phyloP scores from a whole-genome alignment of 2,113 vertebrate genomes.

The Corvus moneduloides region DNA sequence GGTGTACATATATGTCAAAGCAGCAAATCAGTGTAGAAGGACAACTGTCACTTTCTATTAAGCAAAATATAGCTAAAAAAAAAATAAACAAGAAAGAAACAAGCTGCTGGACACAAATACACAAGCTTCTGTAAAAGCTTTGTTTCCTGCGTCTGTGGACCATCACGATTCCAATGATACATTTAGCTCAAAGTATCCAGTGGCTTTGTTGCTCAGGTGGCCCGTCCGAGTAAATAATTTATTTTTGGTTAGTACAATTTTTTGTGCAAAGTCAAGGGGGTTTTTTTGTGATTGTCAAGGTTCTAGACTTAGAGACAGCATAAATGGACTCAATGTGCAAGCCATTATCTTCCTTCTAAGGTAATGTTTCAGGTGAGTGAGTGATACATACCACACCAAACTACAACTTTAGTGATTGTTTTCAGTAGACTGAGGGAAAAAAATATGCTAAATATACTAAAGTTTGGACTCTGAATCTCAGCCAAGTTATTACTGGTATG shows the following conservation, averaged over 20 bases:
- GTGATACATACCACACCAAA: not conserved
- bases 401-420: not conserved
- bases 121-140: not conserved
- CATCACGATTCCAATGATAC: not conserved
- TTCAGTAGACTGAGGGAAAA: not conserved
- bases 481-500: not conserved
- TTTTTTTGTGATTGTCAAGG: not conserved
- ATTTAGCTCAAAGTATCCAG: not conserved
- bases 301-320: not conserved
- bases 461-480: not conserved
- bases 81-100: not conserved
- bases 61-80: not conserved
- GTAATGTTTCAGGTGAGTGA: not conserved
- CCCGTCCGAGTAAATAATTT: not conserved
- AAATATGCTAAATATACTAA: not conserved
- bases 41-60: not conserved
- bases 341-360: not conserved
- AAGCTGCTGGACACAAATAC: not conserved
- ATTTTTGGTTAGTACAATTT: not conserved
- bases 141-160: not conserved
- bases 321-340: not conserved
- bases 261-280: not conserved
- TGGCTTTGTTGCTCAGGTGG: not conserved
- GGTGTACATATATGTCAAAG: not conserved
- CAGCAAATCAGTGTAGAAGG: not conserved